Evolutionary conservation across 2,113 vertebrate species (phyloP).

Genomic region (Amphilophus citrinellus): DNA sequence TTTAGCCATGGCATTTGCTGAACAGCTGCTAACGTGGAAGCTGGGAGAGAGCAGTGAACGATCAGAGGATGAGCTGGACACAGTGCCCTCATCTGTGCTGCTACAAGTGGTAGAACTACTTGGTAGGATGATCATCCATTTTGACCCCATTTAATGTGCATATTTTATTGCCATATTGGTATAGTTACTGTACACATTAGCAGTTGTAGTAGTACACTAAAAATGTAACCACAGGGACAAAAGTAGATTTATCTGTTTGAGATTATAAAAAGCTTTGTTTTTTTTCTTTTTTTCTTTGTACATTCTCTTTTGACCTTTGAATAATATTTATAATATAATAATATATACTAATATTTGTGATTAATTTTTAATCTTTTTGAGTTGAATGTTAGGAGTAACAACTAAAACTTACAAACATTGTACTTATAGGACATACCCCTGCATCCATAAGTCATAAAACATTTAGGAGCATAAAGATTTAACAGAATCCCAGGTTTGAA

Average conservation of each 20-base stretch:
- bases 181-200: not conserved
- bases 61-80: constrained; percentile 91
- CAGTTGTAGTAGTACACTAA: not conserved
- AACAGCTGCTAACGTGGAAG: constrained; percentile 94
- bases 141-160: not conserved
- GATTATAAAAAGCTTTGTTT: not conserved
- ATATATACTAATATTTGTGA: not conserved
- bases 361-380: not conserved
- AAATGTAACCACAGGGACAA: too few relatives aligned
- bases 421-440: not conserved
- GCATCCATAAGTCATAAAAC: not conserved
- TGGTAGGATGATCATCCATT: constrained; percentile 79
- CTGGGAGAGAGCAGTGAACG: constrained; percentile 86
- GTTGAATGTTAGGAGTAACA: not conserved
- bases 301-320: not conserved
- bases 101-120: constrained; percentile 94
- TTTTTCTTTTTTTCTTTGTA: not conserved
- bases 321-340: too few relatives aligned
- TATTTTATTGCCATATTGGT: not conserved
- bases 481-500: not conserved
- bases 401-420: not conserved
- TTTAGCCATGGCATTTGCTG: constrained; percentile 94
- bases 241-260: not conserved
- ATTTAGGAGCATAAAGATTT: not conserved
- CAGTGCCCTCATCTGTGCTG: constrained; percentile 90